Conservation (phyloP, 2,113 vertebrate species). For the Pan paniscus region DNA sequence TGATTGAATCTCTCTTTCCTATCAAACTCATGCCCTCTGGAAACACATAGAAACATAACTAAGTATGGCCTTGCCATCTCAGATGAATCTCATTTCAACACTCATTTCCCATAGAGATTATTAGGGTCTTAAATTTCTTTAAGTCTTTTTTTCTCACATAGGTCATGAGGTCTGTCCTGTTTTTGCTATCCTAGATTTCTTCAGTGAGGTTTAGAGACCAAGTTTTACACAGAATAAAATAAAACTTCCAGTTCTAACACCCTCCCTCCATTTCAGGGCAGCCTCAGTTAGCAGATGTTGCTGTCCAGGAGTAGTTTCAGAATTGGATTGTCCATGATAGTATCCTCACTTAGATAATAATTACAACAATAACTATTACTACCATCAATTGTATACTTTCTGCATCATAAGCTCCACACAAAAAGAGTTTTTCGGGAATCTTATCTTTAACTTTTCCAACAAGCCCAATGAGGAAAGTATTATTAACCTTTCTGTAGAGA, state of each 20-base stretch:
- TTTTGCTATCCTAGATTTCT: not conserved
- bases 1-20: not conserved
- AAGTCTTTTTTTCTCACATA: not conserved
- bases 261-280: not conserved
- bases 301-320: not conserved
- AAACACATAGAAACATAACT: constrained; percentile 41
- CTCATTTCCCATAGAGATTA: constrained; percentile 22
- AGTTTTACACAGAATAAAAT: not conserved
- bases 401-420: not conserved
- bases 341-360: not conserved
- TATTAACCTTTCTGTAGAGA: not conserved
- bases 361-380: not conserved
- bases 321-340: not conserved
- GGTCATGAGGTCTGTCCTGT: not conserved
- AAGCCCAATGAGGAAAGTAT: not conserved
- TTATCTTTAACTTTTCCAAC: constrained; percentile 7
- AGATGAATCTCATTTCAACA: constrained; percentile 40
- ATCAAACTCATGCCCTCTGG: not conserved
- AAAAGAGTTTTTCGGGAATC: not conserved
- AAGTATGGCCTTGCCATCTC: constrained; percentile 17
- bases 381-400: not conserved
- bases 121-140: constrained; percentile 25
- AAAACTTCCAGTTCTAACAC: not conserved
- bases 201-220: constrained; percentile 10
- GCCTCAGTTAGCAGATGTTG: not conserved